phyloP scores from a whole-genome alignment of 2,888 invertebrate genomes.

The Thereva unica region DNA sequence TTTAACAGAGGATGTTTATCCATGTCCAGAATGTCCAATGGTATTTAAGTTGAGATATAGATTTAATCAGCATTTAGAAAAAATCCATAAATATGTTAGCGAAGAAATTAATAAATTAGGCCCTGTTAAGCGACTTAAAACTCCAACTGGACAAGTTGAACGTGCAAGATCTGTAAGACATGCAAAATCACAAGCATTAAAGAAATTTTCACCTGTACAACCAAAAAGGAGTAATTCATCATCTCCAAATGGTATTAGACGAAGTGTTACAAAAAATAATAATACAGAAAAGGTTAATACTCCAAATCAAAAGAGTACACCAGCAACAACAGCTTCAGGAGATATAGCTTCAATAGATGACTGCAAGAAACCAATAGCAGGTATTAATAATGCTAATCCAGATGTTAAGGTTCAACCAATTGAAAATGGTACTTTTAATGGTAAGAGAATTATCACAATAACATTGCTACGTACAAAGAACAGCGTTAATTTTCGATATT shows the following conservation, averaged over 20 bases:
- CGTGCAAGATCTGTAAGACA: conserved; percentile 19
- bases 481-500: conserved; percentile 35
- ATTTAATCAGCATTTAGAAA: too few species aligned
- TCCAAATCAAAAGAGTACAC: not conserved
- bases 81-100: too few species aligned
- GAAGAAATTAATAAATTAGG: too few species aligned
- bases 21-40: too few species aligned
- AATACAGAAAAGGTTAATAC: not conserved
- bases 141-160: not conserved
- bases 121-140: too few species aligned
- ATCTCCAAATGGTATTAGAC: not conserved
- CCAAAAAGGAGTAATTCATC: conserved; percentile 2
- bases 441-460: conserved; percentile 37
- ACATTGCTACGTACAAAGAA: conserved; percentile 36
- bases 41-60: too few species aligned
- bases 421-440: not conserved
- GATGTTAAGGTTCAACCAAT: not conserved
- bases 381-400: not conserved
- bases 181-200: conserved; percentile 25
- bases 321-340: not conserved
- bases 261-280: not conserved
- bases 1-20: too few species aligned
- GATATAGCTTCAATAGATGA: not conserved
- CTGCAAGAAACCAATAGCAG: not conserved
- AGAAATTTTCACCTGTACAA: not conserved